Evolutionary conservation across 2,888 invertebrate species (phyloP).

Genomic region (Acrobasis repandana): DNA sequence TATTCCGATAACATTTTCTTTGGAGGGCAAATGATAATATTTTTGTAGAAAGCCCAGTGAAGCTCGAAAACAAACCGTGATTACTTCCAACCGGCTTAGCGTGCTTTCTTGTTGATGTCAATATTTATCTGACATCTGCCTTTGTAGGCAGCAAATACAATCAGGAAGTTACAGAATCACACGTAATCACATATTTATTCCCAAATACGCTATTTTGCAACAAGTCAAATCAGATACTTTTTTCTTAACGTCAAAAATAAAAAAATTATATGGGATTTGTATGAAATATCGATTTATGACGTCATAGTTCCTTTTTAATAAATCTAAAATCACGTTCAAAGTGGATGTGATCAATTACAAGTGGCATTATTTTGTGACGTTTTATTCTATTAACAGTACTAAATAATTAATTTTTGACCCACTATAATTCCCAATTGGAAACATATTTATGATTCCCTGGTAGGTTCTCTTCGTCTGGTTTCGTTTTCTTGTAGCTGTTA

Average conservation of each 20-base stretch:
- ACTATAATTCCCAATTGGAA: too few species aligned
- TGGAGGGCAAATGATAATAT: slow-evolving; percentile 16
- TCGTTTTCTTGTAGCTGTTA: neutral
- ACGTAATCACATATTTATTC: neutral
- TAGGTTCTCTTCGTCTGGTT: neutral
- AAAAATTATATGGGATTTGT: too few species aligned
- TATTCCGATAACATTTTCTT: slow-evolving; percentile 12
- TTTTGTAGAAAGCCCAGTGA: slow-evolving; percentile 19
- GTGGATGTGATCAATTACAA: too few species aligned
- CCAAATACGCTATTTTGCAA: too few species aligned
- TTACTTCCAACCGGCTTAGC: slow-evolving; percentile 19
- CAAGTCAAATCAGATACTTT: too few species aligned
- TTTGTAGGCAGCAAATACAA: neutral
- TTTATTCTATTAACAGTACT: too few species aligned
- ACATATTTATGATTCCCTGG: neutral
- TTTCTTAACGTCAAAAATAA: too few species aligned
- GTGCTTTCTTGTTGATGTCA: slow-evolving; percentile 12
- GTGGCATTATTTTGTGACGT: too few species aligned
- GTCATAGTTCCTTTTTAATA: too few species aligned
- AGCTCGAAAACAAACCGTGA: slow-evolving; percentile 23
- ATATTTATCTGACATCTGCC: slow-evolving; percentile 19
- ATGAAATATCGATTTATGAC: too few species aligned
- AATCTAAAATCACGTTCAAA: too few species aligned
- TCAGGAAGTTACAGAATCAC: neutral
- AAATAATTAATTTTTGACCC: too few species aligned